Evolutionary conservation across 2,113 vertebrate genomes (phyloP), one percentile per base, ranked within the genome.

Genomic region (Sander lucioperca): DNA sequence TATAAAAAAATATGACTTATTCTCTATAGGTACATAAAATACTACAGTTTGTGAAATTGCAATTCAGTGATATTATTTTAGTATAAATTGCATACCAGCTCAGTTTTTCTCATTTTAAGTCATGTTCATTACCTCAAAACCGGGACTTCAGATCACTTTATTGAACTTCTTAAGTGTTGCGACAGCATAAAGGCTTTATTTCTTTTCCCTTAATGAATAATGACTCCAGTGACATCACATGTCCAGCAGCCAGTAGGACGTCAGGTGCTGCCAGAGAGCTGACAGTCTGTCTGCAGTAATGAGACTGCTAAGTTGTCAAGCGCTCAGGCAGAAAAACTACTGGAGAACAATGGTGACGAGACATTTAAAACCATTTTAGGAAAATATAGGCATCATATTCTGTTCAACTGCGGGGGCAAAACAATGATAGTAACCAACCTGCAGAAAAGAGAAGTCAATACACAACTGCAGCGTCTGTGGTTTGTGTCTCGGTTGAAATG

Each of bases 201-300:
- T 33, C 1, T 69, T 39, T 36, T 30, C 15, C 30, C 2, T 43
- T 48, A 21, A 56, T 72, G 25, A 51, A 63, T 45, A 39, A 36
- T 56, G 33, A 27, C 51, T 69, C 19, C 21, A 21, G 25, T 16
- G 36, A 66, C 47, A 56, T 70, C 16, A 36, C 15, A 47, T 72
- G 54, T 57, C 61, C 4, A 61, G 11, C 62, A 67, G 63, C 19
- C 48, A 19, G 43, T 36, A 12, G 25, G 15, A 15, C 9, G 56
- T 61, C 45, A 47, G 65, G 6, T 67, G 47, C 11, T 81, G 72
- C 23, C 64, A 51, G 15, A 63, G 27, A 77, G 57, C 19, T 51
- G 56, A n/a, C 56, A 70, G 43, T 59, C 45, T 57, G 53, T 81
- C 53, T 36, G 11, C 43, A 48, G 23, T 77, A 74, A 70, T 75